Conservation (phyloP, 2,888 invertebrate species). For the Melinopterus prodromus region DNA sequence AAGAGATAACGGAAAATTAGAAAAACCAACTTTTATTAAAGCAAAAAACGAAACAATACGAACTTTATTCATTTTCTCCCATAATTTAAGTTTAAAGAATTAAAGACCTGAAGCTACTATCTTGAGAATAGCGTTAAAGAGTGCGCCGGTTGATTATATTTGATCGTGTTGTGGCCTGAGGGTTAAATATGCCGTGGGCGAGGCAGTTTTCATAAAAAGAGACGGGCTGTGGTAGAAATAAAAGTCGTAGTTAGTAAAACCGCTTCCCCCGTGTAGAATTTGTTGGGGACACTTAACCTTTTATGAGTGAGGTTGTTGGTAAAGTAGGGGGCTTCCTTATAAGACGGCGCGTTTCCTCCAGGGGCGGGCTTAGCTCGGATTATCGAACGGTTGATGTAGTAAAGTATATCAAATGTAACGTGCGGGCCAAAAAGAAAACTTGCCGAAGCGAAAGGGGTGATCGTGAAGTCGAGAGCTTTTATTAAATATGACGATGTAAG, state of each 20-base stretch:
- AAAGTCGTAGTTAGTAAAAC: neutral
- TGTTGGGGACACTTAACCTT: neutral
- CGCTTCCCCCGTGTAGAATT: neutral
- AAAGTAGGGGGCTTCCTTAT: neutral
- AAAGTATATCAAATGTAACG: neutral
- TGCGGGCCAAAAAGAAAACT: neutral
- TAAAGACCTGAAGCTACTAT: neutral
- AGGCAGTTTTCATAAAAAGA: neutral
- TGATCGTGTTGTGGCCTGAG: neutral
- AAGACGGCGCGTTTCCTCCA: neutral
- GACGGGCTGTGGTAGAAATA: neutral
- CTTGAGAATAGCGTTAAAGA: neutral
- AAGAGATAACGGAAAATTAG: no score
- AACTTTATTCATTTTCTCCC: no score
- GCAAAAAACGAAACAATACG: no score
- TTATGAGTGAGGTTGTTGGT: constrained; percentile 4
- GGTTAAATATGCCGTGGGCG: neutral
- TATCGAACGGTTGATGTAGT: neutral
- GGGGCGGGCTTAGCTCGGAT: neutral
- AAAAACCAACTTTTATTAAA: no score
- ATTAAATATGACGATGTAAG: neutral
- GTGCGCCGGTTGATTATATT: neutral
- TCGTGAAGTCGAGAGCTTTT: neutral
- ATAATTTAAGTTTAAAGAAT: no score
- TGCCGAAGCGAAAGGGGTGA: neutral